Evolutionary conservation across 2,888 invertebrate genomes (phyloP).

Genomic region (Drosophila niveifrons): DNA sequence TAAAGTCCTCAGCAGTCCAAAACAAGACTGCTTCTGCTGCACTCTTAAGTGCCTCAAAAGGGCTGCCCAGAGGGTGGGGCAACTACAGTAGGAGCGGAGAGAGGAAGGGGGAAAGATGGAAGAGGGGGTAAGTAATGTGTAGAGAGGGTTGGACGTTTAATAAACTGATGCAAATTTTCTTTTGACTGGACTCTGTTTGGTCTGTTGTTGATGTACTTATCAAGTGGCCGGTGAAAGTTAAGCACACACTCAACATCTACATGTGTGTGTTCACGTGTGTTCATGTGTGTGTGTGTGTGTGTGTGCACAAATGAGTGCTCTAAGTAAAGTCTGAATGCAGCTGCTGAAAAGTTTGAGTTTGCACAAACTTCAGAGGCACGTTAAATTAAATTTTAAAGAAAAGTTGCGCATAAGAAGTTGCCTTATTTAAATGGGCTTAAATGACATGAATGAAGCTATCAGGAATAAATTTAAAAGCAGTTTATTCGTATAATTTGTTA

Average conservation of each 20-base stretch:
- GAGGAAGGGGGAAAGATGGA: not conserved
- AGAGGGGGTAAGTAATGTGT: not conserved
- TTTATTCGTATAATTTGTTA: no score
- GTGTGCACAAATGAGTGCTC: constrained; percentile 19
- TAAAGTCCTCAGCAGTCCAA: constrained; percentile 36
- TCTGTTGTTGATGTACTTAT: constrained; percentile 53
- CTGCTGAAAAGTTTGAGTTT: constrained; percentile 14
- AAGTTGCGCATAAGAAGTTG: no score
- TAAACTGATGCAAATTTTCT: constrained; percentile 74
- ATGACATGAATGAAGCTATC: no score
- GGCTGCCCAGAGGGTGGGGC: constrained; percentile 27
- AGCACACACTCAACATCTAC: not conserved
- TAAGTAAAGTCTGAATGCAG: constrained; percentile 28
- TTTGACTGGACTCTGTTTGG: constrained; percentile 44
- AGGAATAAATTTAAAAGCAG: no score
- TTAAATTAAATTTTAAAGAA: not conserved
- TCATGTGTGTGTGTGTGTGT: not conserved
- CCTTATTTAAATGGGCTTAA: no score
- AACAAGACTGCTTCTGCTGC: constrained; percentile 40
- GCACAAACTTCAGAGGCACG: not conserved
- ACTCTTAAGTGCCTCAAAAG: constrained; percentile 41
- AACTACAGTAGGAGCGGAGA: not conserved
- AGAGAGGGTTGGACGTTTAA: constrained; percentile 44
- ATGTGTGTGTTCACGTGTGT: not conserved
- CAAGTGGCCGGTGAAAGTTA: constrained; percentile 54